Conservation (phyloP, 2,113 vertebrate species). For the Amazona vittata region DNA sequence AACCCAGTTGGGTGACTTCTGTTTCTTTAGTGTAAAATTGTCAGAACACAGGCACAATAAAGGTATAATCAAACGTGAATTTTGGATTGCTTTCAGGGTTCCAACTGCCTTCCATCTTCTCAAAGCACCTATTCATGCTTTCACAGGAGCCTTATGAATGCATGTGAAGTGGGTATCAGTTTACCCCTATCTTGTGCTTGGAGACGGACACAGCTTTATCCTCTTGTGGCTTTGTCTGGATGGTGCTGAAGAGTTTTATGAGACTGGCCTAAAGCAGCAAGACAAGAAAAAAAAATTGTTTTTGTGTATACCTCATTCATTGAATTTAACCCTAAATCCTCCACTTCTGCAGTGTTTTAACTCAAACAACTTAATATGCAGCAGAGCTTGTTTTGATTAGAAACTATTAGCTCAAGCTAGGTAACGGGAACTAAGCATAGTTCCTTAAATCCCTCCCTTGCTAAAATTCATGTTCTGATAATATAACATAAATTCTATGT, state of each 20-base stretch:
- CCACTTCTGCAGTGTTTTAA: neutral
- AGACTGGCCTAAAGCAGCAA: neutral
- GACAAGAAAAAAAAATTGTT: neutral
- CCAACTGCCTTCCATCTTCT: neutral
- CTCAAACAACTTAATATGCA: neutral
- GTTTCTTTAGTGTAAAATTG: conserved; percentile 22
- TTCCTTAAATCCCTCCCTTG: neutral
- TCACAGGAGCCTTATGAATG: conserved; percentile 14
- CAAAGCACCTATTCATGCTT: conserved; percentile 25
- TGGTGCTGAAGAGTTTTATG: neutral
- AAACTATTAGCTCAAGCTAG: neutral
- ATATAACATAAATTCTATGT: neutral
- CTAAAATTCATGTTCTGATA: neutral
- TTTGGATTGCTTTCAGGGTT: conserved; percentile 14
- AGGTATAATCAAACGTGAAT: conserved; percentile 8
- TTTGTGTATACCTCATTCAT: neutral
- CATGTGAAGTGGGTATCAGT: neutral
- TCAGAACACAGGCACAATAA: neutral
- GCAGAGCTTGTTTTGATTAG: neutral
- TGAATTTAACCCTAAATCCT: neutral
- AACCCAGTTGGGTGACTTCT: neutral
- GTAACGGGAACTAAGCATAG: neutral
- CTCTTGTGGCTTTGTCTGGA: neutral
- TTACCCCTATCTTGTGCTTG: neutral
- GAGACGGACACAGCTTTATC: neutral